phyloP scores from a whole-genome alignment of 2,888 invertebrate genomes.

The Microctonus brassicae region DNA sequence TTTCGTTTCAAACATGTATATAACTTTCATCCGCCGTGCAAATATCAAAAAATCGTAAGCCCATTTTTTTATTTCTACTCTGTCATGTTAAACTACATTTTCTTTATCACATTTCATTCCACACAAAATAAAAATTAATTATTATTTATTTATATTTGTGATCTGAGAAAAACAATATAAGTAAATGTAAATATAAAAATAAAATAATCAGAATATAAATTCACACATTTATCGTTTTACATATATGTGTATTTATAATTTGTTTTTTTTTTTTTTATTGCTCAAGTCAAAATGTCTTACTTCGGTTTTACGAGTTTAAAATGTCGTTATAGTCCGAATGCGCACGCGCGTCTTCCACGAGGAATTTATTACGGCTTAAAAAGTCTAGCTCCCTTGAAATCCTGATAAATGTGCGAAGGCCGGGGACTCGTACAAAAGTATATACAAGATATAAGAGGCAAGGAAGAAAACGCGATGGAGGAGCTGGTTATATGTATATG shows the following conservation, averaged over 20 bases:
- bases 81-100: neutral
- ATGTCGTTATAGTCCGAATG: constrained; percentile 39
- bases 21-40: constrained; percentile 21
- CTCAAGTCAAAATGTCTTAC: constrained; percentile 5
- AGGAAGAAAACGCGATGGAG: constrained; percentile 43
- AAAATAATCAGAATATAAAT: neutral
- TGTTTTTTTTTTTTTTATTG: neutral
- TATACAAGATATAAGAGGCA: neutral
- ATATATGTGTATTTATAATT: neutral
- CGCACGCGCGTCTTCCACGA: constrained; percentile 44
- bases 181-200: no score
- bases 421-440: constrained; percentile 45
- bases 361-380: constrained; percentile 69
- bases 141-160: neutral
- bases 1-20: constrained; percentile 22
- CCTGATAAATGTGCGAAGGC: constrained; percentile 75
- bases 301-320: constrained; percentile 25
- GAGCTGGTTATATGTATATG: constrained; percentile 35
- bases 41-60: neutral
- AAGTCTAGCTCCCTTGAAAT: constrained; percentile 77
- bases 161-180: neutral
- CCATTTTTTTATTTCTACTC: neutral
- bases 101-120: neutral
- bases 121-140: neutral
- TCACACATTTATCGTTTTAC: neutral